Conservation (phyloP, 2,113 vertebrate species). For the Halcyon malimbica region DNA sequence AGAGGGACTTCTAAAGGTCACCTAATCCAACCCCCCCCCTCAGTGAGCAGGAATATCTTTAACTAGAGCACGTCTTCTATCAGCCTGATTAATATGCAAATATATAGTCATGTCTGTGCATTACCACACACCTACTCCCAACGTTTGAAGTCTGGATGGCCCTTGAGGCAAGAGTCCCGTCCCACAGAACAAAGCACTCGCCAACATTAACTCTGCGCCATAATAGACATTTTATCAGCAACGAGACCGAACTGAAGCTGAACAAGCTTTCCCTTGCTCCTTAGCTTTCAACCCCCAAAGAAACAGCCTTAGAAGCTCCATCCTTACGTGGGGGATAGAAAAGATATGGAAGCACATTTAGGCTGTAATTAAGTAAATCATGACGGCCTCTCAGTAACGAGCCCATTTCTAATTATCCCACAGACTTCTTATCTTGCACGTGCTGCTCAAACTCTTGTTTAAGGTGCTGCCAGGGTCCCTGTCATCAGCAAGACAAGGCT, state of each 20-base stretch:
- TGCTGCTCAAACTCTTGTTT: neutral
- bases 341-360: neutral
- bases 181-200: neutral
- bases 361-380: slow-evolving; percentile 17
- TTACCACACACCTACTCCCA: neutral
- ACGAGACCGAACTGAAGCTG: neutral
- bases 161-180: neutral
- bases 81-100: neutral
- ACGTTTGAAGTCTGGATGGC: neutral
- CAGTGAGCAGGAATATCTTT: neutral
- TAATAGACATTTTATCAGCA: neutral
- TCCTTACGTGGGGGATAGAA: neutral
- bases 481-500: neutral
- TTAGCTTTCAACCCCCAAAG: neutral
- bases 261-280: neutral
- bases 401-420: neutral
- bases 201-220: neutral
- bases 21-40: neutral
- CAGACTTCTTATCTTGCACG: neutral
- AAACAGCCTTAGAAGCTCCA: neutral
- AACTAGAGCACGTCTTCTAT: neutral
- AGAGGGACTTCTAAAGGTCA: neutral
- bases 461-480: neutral
- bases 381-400: neutral
- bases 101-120: neutral